Base-by-base conservation (phyloP, 2,888 invertebrate species). In the Polietes domitor region DNA sequence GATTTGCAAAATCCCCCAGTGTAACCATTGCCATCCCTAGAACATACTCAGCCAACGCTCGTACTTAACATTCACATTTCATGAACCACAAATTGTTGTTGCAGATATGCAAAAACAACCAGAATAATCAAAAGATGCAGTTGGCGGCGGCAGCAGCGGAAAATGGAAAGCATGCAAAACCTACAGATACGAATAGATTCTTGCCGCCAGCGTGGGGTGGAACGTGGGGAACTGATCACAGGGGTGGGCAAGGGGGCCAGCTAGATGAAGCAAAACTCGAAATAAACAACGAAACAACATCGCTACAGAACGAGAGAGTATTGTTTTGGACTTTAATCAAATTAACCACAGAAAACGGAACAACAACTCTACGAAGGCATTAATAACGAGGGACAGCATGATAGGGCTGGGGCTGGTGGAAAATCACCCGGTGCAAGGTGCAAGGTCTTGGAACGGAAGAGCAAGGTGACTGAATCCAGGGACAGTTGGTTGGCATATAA, bases 321-420 rank as follows among this genome's bases (percentile, higher is more conserved):
- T 53, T 71, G 47, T 71, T 82, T 71, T 71, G 53, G 43, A 72
- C 71, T 82, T 68, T 76, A 82, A 79, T 82, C 78, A 72, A 78
- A 79, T 82, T 75, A 79, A 65, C n/a, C 72, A 71, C 63, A 26
- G 63, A 73, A 77, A 53, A 70, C 17, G 24, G 19, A 41, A 37
- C 37, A 68, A 68, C 68, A 68, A 68, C 43, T 58, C 26, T 24
- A 68, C 5, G 43, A 68, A 68, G 21, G 37, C 41, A 21, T 24
- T 68, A 19, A 37, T 37, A 32, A 63, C 17, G 10, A 63, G 17
- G 17, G 63, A 19, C 43, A 24, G 24, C 2, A 12, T 43, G 43
- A 28, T 68, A 24, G n/a, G 41, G 21, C 21, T 65, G 65, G 37
- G 21, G 3, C 32, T 37, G 37, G 65, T 63, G 63, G 63, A 63